phyloP scores from a whole-genome alignment of 2,888 invertebrate genomes.

The Anoplius nigerrimus region DNA sequence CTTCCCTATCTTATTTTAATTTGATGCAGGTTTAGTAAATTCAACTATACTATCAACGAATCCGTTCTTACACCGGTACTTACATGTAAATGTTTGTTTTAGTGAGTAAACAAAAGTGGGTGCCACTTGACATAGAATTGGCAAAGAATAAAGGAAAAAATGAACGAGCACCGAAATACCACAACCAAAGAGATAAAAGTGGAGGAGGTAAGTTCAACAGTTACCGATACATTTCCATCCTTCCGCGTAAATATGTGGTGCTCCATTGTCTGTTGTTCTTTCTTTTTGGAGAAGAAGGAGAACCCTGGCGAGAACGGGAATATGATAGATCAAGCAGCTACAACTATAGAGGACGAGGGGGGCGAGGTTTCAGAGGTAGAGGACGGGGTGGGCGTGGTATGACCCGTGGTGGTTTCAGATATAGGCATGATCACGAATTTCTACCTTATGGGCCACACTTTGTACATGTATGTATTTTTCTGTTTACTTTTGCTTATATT shows the following conservation, averaged over 20 bases:
- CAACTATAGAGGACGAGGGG: constrained; percentile 66
- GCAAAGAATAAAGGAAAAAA: constrained; percentile 82
- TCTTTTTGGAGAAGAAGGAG: constrained; percentile 55
- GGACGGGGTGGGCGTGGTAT: constrained; percentile 76
- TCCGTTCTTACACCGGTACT: constrained; percentile 1
- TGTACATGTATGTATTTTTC: constrained; percentile 68
- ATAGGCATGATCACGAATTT: constrained; percentile 76
- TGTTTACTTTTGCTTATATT: constrained; percentile 8
- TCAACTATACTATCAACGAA: constrained; percentile 7
- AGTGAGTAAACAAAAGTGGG: constrained; percentile 88
- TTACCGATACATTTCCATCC: constrained; percentile 2
- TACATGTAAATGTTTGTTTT: constrained; percentile 32
- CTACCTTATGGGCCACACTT: constrained; percentile 76
- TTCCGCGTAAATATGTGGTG: background rate
- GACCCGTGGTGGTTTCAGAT: constrained; percentile 74
- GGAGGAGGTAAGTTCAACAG: constrained; percentile 54
- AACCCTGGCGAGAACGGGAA: constrained; percentile 69
- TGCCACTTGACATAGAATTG: constrained; percentile 91
- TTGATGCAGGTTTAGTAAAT: background rate
- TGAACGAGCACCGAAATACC: constrained; percentile 77
- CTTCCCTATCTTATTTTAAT: background rate
- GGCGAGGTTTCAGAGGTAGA: constrained; percentile 71
- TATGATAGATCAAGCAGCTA: constrained; percentile 64
- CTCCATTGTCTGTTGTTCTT: background rate
- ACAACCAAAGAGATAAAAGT: constrained; percentile 69